Evolutionary conservation across 2,888 invertebrate genomes (phyloP).

Genomic region (Epistrophe grossulariae): DNA sequence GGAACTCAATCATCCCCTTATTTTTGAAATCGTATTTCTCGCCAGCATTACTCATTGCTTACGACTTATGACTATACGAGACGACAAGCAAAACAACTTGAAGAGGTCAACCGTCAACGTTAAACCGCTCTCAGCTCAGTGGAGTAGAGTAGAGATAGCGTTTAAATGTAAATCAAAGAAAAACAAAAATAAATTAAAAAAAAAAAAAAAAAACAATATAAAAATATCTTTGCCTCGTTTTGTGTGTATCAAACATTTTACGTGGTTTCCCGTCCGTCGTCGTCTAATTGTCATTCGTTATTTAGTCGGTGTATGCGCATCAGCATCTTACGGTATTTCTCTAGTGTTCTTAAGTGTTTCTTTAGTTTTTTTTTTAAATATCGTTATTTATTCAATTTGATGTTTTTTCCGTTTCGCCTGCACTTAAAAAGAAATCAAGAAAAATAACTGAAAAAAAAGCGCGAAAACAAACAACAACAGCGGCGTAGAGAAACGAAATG

Average conservation of each 20-base stretch:
- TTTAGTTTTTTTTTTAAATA: conserved; percentile 23
- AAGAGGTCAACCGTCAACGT: conserved; percentile 67
- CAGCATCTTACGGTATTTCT: conserved; percentile 69
- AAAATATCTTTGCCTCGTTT: conserved; percentile 52
- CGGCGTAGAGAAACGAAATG: conserved; percentile 54
- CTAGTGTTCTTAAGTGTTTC: conserved; percentile 51
- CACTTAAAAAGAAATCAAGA: conserved; percentile 2
- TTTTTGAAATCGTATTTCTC: background rate
- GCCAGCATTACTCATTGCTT: conserved; percentile 4
- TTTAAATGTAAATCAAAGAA: conserved; percentile 48
- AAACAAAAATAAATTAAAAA: conserved; percentile 55
- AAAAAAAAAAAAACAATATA: conserved; percentile 41
- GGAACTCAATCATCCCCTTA: conserved; percentile 39
- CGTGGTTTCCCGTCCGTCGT: conserved; percentile 58
- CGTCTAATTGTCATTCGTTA: conserved; percentile 56
- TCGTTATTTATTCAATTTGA: conserved; percentile 56
- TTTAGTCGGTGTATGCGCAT: conserved; percentile 72
- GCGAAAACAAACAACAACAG: conserved; percentile 52
- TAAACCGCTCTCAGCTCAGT: conserved; percentile 32
- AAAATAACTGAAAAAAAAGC: conserved; percentile 38
- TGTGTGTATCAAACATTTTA: conserved; percentile 74
- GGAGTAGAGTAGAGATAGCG: conserved; percentile 42
- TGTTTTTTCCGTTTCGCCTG: conserved; percentile 20
- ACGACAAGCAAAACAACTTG: conserved; percentile 43
- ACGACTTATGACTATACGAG: background rate